These are phyloP conservation scores for Watsonalla cultraria DNA, from an alignment of 2,888 invertebrate species.

Conservation along the genomic window DNA sequence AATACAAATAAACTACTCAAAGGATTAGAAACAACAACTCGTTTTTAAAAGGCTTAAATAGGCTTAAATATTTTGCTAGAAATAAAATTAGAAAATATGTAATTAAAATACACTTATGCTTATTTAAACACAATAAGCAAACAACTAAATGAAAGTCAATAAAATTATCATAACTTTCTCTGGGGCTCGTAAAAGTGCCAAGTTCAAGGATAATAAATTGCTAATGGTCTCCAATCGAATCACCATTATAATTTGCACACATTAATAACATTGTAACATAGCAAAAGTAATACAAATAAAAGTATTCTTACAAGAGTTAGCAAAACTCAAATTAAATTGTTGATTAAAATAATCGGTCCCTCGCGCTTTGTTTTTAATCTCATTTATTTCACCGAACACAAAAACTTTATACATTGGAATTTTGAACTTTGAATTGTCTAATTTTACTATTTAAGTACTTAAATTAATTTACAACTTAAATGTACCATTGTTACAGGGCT, in stretches of 20 bases:
- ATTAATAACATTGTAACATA: neutral
- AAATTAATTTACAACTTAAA: neutral
- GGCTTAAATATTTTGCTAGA: too few relatives aligned
- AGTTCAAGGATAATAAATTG: constrained; percentile 8
- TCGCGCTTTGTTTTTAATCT: neutral
- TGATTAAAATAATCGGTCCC: neutral
- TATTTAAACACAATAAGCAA: constrained; percentile 7
- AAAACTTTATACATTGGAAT: neutral
- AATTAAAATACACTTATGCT: neutral
- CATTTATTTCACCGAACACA: neutral
- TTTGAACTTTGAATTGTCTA: neutral
- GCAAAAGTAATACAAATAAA: neutral
- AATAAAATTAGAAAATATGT: too few relatives aligned
- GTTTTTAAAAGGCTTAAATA: too few relatives aligned
- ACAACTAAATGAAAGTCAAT: constrained; percentile 21
- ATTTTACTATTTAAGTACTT: neutral
- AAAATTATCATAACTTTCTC: constrained; percentile 39
- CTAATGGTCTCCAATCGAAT: neutral
- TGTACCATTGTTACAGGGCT: neutral
- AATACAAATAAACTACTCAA: too few relatives aligned
- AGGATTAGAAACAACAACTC: too few relatives aligned
- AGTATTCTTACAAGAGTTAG: neutral
- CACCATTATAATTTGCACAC: constrained; percentile 5
- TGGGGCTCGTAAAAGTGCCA: constrained; percentile 11
- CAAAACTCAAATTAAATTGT: neutral